Conservation (phyloP, 2,888 invertebrate species). For the Hoplodrina blanda region DNA sequence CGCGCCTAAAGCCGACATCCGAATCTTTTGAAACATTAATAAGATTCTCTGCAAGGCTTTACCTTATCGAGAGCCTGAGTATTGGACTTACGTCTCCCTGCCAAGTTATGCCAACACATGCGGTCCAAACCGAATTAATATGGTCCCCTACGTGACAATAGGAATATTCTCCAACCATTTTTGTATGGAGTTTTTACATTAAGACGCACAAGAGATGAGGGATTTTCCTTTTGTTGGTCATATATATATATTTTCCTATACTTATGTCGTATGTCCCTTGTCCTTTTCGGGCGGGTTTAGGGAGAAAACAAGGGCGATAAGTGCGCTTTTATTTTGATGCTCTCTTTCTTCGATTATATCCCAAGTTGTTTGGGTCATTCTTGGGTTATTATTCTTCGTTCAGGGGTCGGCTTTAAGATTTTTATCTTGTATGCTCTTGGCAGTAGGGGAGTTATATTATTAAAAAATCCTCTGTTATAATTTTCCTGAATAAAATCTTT, state of each 20-base stretch:
- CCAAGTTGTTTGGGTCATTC: slow-evolving; percentile 28
- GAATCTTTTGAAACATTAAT: slow-evolving; percentile 33
- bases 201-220: slow-evolving; percentile 41
- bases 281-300: slow-evolving; percentile 36
- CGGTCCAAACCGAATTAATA: slow-evolving; percentile 44
- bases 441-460: slow-evolving; percentile 5
- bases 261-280: slow-evolving; percentile 26
- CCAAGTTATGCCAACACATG: slow-evolving; percentile 20
- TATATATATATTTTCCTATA: slow-evolving; percentile 32
- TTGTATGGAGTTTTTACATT: slow-evolving; percentile 53
- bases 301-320: slow-evolving; percentile 45
- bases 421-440: slow-evolving; percentile 7
- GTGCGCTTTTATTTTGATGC: slow-evolving; percentile 56
- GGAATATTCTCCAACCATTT: slow-evolving; percentile 40
- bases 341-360: slow-evolving; percentile 36
- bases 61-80: slow-evolving; percentile 25
- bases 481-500: not conserved
- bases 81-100: slow-evolving; percentile 1
- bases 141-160: slow-evolving; percentile 52
- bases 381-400: slow-evolving; percentile 30
- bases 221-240: slow-evolving; percentile 51
- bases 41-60: slow-evolving; percentile 15
- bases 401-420: slow-evolving; percentile 23
- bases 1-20: slow-evolving; percentile 4
- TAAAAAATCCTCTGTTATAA: not conserved